Base-by-base conservation (phyloP, 2,113 vertebrate genomes). In the Polypterus senegalus region DNA sequence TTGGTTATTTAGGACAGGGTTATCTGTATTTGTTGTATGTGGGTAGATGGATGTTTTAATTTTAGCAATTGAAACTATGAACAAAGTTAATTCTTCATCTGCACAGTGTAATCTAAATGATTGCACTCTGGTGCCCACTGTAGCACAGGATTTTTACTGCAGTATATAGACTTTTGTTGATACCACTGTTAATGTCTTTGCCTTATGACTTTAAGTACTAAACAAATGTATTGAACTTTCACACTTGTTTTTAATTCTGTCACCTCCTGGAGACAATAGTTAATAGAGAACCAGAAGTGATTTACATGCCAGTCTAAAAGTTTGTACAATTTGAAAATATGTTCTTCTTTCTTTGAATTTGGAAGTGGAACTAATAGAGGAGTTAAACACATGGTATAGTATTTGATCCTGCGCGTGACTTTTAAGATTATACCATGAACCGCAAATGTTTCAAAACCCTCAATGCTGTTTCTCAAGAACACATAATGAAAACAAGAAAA, bases 371-470 rank as follows among this genome's bases (percentile, higher is more conserved):
- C 27, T 27, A 27, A 27, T 27, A 27, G 27, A 49, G 59, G 63
- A 69, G 61, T 54, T 66, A 64, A 27, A 68, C 65, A 67, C 46
- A 51, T 6, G 70, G 49, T 75, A 73, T 74, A 69, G 68, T 70
- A 68, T 62, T 48, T 63, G 69, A 73, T 59, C 63, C 71, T 65
- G 63, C 66, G 67, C 68, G 54, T 69, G 69, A 68, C 67, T 76
- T 63, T 27, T 66, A 66, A 11, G 58, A 67, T 69, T 66, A 68
- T 70, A 67, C 70, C 57, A 27, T 60, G 72, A 73, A 69, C 77
- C 71, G 58, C 75, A 76, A 66, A 67, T 51, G 70, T 76, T 76
- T 64, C 51, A 69, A 73, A 54, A 63, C 59, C 58, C n/a, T 65
- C 61, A 60, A 68, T 61, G 59, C 62, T 70, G 69, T 73, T 46